Base-by-base conservation (phyloP, 2,888 invertebrate species). In the Panzeria rudis region DNA sequence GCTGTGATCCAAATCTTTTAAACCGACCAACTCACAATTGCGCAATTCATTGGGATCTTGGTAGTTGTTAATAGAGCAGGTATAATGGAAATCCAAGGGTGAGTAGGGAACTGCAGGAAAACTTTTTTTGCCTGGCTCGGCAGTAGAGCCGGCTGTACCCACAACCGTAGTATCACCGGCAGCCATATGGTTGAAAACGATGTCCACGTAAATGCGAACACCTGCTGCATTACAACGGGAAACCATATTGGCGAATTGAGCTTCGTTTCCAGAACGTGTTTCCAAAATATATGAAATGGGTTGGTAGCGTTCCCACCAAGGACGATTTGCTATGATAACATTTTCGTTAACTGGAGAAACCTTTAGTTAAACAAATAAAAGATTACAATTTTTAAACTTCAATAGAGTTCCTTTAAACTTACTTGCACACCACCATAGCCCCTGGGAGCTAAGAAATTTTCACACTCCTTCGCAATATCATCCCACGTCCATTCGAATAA, bases 241-340 rank as follows among this genome's bases (percentile, higher is more conserved):
- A 0, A 96, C 95, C 98, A 98, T 98, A 86, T 94, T 93, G 29
- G 93, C 91, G 89, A 98, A 96, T 87, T 96, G 95, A 8, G 92
- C 89, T 89, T 96, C 96, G 86, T 94, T 95, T 44, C 98, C 98
- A 41, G 97, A 97, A 72, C 98, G 94, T 0, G 97, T 97, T 4
- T 90, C 90, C 71, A 97, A 92, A 17, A 94, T 93, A 93, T 97
- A 98, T 29, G 97, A 97, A 54, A 97, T 95, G 0, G 97, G 97
- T 91, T 98, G 97, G 91, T 98, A 98, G 25, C 97, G 93, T 91
- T 98, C 97, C 95, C 95, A 98, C 98, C 98, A 98, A 0, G 98
- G 97, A 0, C 96, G 94, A 59, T 64, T 75, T 2, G 90, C 87
- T 0, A 95, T 92, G 44, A 95, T 91, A 87, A 95, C 92, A 88